Evolutionary conservation across 2,888 invertebrate genomes (phyloP), one percentile per base, ranked within the genome.

Genomic region (Chrysomela aeneicollis): DNA sequence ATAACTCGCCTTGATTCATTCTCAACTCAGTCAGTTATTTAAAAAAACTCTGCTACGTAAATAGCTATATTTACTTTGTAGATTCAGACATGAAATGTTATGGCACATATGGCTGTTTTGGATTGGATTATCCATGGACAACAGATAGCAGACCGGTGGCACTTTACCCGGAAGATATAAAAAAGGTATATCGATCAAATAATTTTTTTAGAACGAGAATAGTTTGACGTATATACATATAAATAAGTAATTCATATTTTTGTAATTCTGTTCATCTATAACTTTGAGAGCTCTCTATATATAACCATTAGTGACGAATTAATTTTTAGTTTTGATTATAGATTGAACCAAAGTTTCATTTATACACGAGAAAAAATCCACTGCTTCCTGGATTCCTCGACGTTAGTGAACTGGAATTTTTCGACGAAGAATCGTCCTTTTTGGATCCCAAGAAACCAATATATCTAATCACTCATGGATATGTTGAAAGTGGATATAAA

Each of bases 401-500:
- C 74, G 86, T 92, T 37, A 88, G 91, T 72, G 86, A 90, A 74
- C 86, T 85, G 1, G 87, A 88, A 12, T 87, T 88, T 63, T 87
- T 93, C 51, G 83, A 81, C 50, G 42, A 57, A 17, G 57, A 57
- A 26, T 82, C 85, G 26, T 86, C 91, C 6, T 88, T 88, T 66
- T 85, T 94, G 2, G 86, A 89, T 77, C 85, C 87, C 0, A 80
- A 81, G 19, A 89, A 88, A 10, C 90, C 89, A 3, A 86, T 92
- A 69, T 93, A 90, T 77, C 84, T 95, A 65, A 87, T 97, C 66
- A 87, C 92, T 1, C 97, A 97, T 77, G 97, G 96, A 0, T 97
- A 94, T 80, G 83, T 94, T 68, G 95, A 96, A 78, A 88, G 90
- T 49, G 94, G 94, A 0, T 87, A 90, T 68, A 91, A 92, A 74